Conservation (phyloP, 2,797 vertebrate species). For the Cichlasoma orientale region DNA sequence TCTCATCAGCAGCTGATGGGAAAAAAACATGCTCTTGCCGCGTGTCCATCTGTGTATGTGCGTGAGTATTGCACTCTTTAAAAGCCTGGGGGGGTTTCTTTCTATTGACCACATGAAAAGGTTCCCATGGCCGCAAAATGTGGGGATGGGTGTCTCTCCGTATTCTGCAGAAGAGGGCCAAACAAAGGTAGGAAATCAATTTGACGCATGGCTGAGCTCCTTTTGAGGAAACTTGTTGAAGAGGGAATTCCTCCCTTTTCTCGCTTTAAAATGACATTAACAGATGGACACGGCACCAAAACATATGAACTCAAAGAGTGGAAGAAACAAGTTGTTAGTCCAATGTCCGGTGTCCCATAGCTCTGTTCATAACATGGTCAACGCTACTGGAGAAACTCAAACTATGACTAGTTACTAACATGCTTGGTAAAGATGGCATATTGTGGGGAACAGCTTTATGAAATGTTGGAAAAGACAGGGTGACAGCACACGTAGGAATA, state of each 20-base stretch:
- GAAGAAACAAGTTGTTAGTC: conserved; percentile 1
- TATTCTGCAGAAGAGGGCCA: conserved; percentile 26
- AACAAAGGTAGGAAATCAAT: conserved; percentile 74
- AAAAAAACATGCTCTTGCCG: neutral
- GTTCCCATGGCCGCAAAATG: conserved; percentile 43
- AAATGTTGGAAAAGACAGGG: neutral
- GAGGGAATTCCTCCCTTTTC: conserved; percentile 70
- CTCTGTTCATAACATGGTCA: neutral
- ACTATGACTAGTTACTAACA: neutral
- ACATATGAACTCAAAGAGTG: neutral
- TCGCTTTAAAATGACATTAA: conserved; percentile 40
- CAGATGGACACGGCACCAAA: conserved; percentile 37
- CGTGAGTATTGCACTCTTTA: conserved; percentile 5
- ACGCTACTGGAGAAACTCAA: neutral
- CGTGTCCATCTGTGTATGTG: conserved; percentile 19
- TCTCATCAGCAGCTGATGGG: neutral
- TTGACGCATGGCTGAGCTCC: conserved; percentile 59
- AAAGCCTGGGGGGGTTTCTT: conserved; percentile 15
- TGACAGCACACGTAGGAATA: neutral
- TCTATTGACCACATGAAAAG: conserved; percentile 29
- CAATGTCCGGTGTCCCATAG: neutral
- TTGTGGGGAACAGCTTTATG: neutral
- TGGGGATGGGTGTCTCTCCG: conserved; percentile 32
- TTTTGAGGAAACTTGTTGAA: conserved; percentile 72
- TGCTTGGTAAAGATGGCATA: neutral